Base-by-base conservation (phyloP, 2,113 vertebrate genomes). In the Varanus salvator region DNA sequence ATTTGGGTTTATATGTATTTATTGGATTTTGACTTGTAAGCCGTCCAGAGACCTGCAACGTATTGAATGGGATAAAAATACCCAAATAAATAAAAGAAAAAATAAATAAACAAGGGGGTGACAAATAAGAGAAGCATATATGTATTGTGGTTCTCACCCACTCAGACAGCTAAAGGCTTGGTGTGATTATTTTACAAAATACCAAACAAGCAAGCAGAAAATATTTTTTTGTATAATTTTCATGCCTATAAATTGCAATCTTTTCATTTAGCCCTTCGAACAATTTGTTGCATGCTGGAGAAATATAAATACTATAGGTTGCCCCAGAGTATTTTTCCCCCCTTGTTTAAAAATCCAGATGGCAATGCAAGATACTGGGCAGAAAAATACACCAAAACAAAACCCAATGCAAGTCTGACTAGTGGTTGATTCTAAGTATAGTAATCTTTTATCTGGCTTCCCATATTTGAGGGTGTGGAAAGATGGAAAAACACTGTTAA, bases 161-260 rank as follows among this genome's bases (percentile, higher is more conserved):
- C 38, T 27, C 7, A 52, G n/a, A 31, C 19, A 72, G 31, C 31
- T 74, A 31, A 34, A 85, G 2, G 50, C 9, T 19, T 38, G 7
- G 31, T 11, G 74, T n/a, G 57, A 50, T 78, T 68, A 64, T 87
- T 69, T 38, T 48, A 2, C 6, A 81, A 34, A 60, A 66, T 76
- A 50, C 69, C 1, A 50, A 77, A 44, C 57, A 31, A 50, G 81
- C 0, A 1, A 75, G 4, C 84, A 0, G 0, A 0, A 2, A 44
- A 4, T 78, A 84, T 48, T 29, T 34, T 48, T 6, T 6, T 74
- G 21, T 38, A 74, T 86, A 38, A 87, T 87, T 29, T 48, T 77
- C 15, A 54, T 44, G 14, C 52, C 27, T 72, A 71, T 52, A 71
- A 19, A 23, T 71, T 21, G 17, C 12, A 31, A 8, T 48, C 38